A percentile compares a stretch with the other conserved stretches of the same genome.
Evolutionary conservation across 1,140 invertebrate species (phyloP).

Genomic region (Halyomorpha halys): DNA sequence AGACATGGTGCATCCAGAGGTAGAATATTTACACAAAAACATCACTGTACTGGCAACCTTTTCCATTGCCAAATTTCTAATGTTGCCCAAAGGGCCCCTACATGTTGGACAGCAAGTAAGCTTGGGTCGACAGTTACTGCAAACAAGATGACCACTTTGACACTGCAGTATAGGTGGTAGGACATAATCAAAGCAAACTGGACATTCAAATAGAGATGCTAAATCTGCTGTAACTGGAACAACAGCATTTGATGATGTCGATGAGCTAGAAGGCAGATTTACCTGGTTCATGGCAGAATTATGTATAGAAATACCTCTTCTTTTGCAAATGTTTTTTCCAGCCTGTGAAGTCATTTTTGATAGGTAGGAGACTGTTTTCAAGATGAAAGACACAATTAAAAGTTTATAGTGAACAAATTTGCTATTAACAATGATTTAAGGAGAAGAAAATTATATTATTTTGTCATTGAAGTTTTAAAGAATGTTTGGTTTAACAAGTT

Average conservation of each 20-base stretch:
- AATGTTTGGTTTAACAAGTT: too few species aligned
- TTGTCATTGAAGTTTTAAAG: too few species aligned
- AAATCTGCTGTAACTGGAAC: constrained; percentile 55
- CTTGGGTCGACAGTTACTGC: constrained; percentile 91
- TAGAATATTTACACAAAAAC: constrained; percentile 98
- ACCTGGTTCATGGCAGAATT: too few species aligned
- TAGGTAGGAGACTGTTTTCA: too few species aligned
- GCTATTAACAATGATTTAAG: too few species aligned
- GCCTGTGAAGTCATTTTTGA: too few species aligned
- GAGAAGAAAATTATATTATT: too few species aligned
- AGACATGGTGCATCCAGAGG: constrained; percentile 86
- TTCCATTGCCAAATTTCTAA: constrained; percentile 97
- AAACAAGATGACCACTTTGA: constrained; percentile 79
- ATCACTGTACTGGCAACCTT: constrained; percentile 95
- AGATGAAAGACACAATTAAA: too few species aligned
- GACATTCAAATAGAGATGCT: constrained; percentile 95
- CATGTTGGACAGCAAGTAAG: constrained; percentile 95
- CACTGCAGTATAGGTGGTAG: constrained; percentile 89
- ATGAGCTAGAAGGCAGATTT: constrained; percentile 14
- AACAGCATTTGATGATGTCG: constrained; percentile 8
- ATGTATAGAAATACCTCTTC: too few species aligned
- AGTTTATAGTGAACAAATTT: constrained; percentile 31
- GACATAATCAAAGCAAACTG: constrained; percentile 99
- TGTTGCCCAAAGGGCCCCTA: constrained; percentile 87
- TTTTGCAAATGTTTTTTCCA: too few species aligned